Evolutionary conservation across 2,888 invertebrate species (phyloP).

Genomic region (Drosophila neutralis): DNA sequence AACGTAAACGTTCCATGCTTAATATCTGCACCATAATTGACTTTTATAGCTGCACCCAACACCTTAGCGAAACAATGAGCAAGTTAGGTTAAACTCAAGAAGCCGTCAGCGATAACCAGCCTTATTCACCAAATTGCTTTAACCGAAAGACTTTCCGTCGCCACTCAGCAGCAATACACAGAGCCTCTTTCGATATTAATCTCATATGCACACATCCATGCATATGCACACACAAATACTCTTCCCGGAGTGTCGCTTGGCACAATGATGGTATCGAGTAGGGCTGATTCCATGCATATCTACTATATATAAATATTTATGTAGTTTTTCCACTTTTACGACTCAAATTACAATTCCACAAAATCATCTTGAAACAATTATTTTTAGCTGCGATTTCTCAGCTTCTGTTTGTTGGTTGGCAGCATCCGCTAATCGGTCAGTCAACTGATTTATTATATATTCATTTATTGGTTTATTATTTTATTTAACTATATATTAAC

Average conservation of each 20-base stretch:
- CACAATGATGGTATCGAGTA: background rate
- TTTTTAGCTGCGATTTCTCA: background rate
- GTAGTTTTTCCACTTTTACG: background rate
- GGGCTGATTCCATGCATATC: background rate
- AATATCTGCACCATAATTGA: constrained; percentile 59
- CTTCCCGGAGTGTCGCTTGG: constrained; percentile 1
- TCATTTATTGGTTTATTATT: background rate
- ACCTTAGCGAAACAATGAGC: constrained; percentile 68
- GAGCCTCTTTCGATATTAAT: constrained; percentile 6
- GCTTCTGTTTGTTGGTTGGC: background rate
- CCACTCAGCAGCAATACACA: constrained; percentile 58
- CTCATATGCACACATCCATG: background rate
- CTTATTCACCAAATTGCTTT: constrained; percentile 71
- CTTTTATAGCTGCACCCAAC: constrained; percentile 77
- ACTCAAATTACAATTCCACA: background rate
- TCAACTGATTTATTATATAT: background rate
- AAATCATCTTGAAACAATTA: background rate
- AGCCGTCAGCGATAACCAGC: constrained; percentile 72
- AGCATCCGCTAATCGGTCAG: background rate
- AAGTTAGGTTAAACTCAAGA: constrained; percentile 63
- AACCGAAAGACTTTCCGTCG: constrained; percentile 78
- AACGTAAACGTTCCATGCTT: constrained; percentile 35
- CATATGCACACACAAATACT: constrained; percentile 6
- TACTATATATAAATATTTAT: background rate
- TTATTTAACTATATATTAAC: background rate